Evolutionary conservation across 2,113 vertebrate genomes (phyloP), one percentile per base, ranked within the genome.

Genomic region (Engraulis encrasicolus): DNA sequence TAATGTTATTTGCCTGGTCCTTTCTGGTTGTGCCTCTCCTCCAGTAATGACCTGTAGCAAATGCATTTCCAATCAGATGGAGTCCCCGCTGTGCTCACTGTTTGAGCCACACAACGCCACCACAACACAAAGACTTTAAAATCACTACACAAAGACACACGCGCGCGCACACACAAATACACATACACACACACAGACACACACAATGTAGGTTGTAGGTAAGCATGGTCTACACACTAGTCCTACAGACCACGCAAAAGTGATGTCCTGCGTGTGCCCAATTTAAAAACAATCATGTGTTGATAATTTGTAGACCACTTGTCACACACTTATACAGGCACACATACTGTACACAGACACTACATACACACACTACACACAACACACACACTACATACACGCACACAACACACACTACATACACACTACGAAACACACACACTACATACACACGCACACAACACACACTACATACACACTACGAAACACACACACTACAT

Each of bases 381-480:
- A 58, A 50, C n/a, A 78, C 50, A 86, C 82, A 91, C 38, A 81
- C 97, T 96, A 89, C 48, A n/a, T n/a, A n/a, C n/a, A n/a, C n/a
- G n/a, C n/a, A n/a, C n/a, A n/a, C n/a, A n/a, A 90, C 88, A 87
- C 90, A 90, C 83, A 88, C 85, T n/a, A 88, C 86, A 90, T 88
- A 84, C 78, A 86, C 80, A 86, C 86, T 80, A 74, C n/a, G 66
- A 80, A 58, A 50, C n/a, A 78, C 50, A 86, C 82, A 91, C 38
- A 81, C 97, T 96, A 89, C 48, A 90, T 87, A 87, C 90, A 90
- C 83, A 88, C 85, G 88, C 86, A 90, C 88, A 84, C 78, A 86
- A 86, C 86, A 87, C 89, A 81, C 82, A 74, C n/a, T 50, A 80
- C 40, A 50, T n/a, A 78, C 50, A 86, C 82, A 91, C n/a, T n/a